Evolutionary conservation across 2,113 vertebrate genomes (phyloP).

Genomic region (Forbesichthys agassizii): DNA sequence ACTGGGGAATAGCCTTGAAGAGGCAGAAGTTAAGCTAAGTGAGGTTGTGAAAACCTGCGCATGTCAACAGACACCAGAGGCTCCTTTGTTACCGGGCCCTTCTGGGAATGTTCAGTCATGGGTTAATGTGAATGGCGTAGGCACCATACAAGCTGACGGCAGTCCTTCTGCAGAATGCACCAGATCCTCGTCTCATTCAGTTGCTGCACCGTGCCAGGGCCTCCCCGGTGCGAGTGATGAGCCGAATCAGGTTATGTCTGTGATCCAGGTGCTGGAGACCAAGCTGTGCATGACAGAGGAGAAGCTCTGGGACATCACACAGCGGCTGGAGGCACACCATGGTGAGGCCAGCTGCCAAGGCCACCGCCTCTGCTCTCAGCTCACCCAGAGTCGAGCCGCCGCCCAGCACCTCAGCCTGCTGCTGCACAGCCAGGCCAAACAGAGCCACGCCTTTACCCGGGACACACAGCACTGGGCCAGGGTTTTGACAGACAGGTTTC

Average conservation of each 20-base stretch:
- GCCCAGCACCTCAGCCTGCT: constrained; percentile 78
- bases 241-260: constrained; percentile 82
- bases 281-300: constrained; percentile 90
- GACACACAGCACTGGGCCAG: constrained; percentile 60
- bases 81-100: constrained; percentile 12
- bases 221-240: constrained; percentile 58
- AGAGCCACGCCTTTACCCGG: constrained; percentile 59
- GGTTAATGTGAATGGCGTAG: constrained; percentile 56
- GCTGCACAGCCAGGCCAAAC: constrained; percentile 82
- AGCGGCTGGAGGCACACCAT: constrained; percentile 84
- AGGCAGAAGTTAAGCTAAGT: constrained; percentile 79
- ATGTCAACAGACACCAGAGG: constrained; percentile 39
- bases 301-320: constrained; percentile 85
- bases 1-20: constrained; percentile 83
- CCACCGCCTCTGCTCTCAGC: constrained; percentile 72
- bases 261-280: constrained; percentile 88
- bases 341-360: constrained; percentile 75
- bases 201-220: constrained; percentile 71
- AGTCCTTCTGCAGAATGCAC: constrained; percentile 56
- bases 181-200: constrained; percentile 53
- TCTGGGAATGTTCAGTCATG: constrained; percentile 56
- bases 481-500: constrained; percentile 77
- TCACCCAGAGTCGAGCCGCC: constrained; percentile 79
- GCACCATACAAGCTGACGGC: constrained; percentile 73
- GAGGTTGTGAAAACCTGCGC: constrained; percentile 51